Conservation (phyloP, 2,797 vertebrate genomes). For the Amazona ochrocephala region DNA sequence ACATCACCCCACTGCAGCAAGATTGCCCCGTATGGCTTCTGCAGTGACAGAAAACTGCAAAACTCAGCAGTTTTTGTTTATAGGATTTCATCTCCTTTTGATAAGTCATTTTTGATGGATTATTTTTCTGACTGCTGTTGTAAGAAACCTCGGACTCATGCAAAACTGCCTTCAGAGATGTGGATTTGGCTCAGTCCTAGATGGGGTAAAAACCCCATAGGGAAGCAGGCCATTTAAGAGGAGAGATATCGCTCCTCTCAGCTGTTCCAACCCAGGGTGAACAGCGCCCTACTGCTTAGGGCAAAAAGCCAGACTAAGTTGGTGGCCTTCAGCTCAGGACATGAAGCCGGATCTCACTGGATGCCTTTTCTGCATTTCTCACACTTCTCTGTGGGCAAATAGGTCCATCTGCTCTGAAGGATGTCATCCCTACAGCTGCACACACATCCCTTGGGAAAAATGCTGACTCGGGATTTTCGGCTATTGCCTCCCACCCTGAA, state of each 20-base stretch:
- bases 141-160: neutral
- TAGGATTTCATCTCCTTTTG: neutral
- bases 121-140: neutral
- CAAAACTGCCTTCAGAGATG: neutral
- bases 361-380: neutral
- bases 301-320: neutral
- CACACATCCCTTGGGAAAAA: fast-evolving
- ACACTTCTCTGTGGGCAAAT: neutral
- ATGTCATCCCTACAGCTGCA: neutral
- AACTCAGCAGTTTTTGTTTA: neutral
- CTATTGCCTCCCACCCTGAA: fast-evolving
- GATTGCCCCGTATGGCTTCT: neutral
- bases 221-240: fast-evolving
- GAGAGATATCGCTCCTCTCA: neutral
- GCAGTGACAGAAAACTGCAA: neutral
- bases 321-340: neutral
- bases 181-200: neutral
- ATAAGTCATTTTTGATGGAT: neutral
- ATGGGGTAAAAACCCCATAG: neutral
- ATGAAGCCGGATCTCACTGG: fast-evolving
- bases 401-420: neutral
- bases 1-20: fast-evolving
- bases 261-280: neutral
- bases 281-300: neutral
- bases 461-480: neutral